Conservation (phyloP, 2,113 vertebrate species). For the Calyptomena viridis region DNA sequence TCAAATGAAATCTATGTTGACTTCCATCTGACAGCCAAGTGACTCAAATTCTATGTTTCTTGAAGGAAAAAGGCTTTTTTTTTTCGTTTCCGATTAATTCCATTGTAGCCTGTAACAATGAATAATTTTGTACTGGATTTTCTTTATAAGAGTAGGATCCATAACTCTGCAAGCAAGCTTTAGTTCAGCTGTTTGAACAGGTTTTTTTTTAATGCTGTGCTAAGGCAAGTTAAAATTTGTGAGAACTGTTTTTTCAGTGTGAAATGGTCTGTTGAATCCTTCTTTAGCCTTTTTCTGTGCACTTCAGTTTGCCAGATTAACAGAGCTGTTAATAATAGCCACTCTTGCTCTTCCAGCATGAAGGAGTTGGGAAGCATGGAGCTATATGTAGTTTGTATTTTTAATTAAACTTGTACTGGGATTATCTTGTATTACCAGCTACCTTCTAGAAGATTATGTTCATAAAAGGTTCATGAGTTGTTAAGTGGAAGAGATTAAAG, state of each 20-base stretch:
- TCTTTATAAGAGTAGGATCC: background rate
- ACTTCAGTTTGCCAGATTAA: constrained; percentile 58
- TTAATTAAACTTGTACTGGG: constrained; percentile 67
- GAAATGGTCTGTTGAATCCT: constrained; percentile 43
- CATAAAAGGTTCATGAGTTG: constrained; percentile 60
- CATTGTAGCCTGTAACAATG: background rate
- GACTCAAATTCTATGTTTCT: constrained; percentile 2
- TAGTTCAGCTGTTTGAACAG: background rate
- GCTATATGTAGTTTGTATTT: constrained; percentile 41
- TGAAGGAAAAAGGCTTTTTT: background rate
- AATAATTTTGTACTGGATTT: constrained; percentile 16
- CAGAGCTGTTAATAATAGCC: constrained; percentile 48
- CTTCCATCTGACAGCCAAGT: constrained; percentile 47
- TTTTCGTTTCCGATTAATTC: background rate
- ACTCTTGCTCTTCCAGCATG: constrained; percentile 26
- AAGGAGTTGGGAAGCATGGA: constrained; percentile 24
- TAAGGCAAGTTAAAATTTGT: constrained; percentile 35
- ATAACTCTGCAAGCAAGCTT: background rate
- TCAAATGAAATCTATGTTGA: constrained; percentile 15
- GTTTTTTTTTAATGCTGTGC: background rate
- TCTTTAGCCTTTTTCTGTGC: constrained; percentile 10
- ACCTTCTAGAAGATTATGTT: constrained; percentile 50
- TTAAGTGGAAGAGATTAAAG: constrained; percentile 63
- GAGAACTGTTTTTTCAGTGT: background rate
- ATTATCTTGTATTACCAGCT: constrained; percentile 63